Conservation (phyloP, 2,797 vertebrate species). For the Kryptopterus vitreolus region DNA sequence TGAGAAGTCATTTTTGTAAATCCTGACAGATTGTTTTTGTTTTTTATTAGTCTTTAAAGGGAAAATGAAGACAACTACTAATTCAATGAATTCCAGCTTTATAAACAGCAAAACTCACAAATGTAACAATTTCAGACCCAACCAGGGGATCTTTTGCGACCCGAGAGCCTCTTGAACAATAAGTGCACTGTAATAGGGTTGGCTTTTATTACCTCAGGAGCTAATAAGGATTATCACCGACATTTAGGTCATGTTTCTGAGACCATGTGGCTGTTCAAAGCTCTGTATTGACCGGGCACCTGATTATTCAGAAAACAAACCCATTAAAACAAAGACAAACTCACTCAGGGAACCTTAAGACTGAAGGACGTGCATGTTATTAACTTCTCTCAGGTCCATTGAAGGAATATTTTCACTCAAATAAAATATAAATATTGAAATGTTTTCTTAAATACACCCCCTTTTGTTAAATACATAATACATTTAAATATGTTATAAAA, state of each 20-base stretch:
- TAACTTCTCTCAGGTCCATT: neutral
- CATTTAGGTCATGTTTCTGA: conserved; percentile 5
- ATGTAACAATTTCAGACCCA: neutral
- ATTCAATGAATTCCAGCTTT: neutral
- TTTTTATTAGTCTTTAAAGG: too few species aligned
- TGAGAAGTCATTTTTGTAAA: too few species aligned
- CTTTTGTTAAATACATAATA: neutral
- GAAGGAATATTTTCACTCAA: neutral
- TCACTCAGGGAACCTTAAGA: neutral
- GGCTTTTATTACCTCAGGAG: conserved; percentile 32
- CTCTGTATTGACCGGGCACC: neutral
- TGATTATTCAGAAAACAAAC: neutral
- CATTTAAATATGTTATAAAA: neutral
- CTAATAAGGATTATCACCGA: conserved; percentile 31
- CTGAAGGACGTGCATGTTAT: neutral
- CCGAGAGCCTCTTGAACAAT: neutral
- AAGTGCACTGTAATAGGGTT: conserved; percentile 26
- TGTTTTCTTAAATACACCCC: neutral
- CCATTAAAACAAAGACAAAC: neutral
- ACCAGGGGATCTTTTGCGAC: neutral
- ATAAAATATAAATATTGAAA: neutral
- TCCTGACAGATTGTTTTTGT: too few species aligned
- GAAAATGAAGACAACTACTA: too few species aligned
- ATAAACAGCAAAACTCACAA: neutral
- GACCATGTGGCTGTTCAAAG: neutral